These are phyloP conservation scores for Tylochromis polylepis DNA, from an alignment of 2,113 vertebrate genomes.

Conservation along the genomic window DNA sequence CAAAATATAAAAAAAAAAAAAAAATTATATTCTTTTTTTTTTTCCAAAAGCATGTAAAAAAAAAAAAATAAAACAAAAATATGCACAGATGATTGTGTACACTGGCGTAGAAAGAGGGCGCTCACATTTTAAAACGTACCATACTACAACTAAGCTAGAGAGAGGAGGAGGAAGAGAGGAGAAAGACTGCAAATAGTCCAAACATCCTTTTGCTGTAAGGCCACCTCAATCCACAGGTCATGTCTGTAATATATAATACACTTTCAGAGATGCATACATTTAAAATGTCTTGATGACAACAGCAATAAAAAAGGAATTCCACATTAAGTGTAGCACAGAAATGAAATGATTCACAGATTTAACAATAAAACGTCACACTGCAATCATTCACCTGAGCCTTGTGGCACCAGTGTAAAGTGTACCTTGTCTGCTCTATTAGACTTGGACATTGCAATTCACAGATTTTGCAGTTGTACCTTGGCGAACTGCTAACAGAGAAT, in stretches of 20 bases:
- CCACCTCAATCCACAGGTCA: slow-evolving; percentile 71
- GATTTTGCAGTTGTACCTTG: slow-evolving; percentile 64
- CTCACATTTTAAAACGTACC: slow-evolving; percentile 51
- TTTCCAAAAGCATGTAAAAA: slow-evolving; percentile 73
- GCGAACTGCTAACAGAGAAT: slow-evolving; percentile 51
- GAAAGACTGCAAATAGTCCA: slow-evolving; percentile 30
- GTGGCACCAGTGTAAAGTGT: slow-evolving; percentile 51
- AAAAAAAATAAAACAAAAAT: slow-evolving; percentile 27
- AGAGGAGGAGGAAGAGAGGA: slow-evolving; percentile 15
- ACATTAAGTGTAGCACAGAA: slow-evolving; percentile 57
- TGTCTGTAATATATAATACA: slow-evolving; percentile 59
- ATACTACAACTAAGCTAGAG: slow-evolving; percentile 37
- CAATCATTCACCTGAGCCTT: slow-evolving; percentile 63
- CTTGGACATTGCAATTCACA: slow-evolving; percentile 36
- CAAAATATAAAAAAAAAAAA: no score
- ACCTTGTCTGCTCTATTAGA: slow-evolving; percentile 45
- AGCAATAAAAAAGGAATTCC: slow-evolving; percentile 46
- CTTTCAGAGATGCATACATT: slow-evolving; percentile 52
- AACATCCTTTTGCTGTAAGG: slow-evolving; percentile 69
- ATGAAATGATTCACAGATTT: slow-evolving; percentile 49
- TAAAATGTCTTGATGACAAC: slow-evolving; percentile 50
- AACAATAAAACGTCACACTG: slow-evolving; percentile 42
- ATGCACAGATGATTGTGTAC: slow-evolving; percentile 53
- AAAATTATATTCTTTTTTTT: no score
- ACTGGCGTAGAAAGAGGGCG: slow-evolving; percentile 35